These are phyloP conservation scores for Mionectes macconnelli DNA, from an alignment of 2,113 vertebrate species.

Conservation along the genomic window DNA sequence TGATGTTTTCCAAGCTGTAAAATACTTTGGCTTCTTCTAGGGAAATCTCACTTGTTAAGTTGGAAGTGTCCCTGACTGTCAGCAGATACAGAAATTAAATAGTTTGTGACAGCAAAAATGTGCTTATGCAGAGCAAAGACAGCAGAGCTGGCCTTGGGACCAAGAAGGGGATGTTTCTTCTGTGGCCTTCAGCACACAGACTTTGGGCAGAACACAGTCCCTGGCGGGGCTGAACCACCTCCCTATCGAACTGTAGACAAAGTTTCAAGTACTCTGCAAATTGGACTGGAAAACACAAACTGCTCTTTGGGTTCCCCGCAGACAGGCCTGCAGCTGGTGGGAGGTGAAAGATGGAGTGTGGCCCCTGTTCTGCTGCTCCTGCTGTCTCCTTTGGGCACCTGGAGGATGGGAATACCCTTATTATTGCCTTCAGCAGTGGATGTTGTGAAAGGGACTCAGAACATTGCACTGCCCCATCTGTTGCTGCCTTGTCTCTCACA, in stretches of 20 bases:
- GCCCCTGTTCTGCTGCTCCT: neutral
- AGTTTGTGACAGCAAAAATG: neutral
- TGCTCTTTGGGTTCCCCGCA: neutral
- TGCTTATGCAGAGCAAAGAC: neutral
- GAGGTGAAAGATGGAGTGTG: neutral
- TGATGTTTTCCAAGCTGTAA: neutral
- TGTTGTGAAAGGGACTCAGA: neutral
- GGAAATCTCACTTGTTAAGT: neutral
- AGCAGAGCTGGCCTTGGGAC: neutral
- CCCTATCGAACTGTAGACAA: neutral
- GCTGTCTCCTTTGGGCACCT: neutral
- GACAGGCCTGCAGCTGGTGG: fast-evolving
- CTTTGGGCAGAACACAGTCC: fast-evolving
- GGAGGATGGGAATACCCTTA: neutral
- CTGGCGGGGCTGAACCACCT: neutral
- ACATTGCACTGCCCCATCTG: neutral
- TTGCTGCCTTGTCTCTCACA: neutral
- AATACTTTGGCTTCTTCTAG: neutral
- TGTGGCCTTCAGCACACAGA: neutral
- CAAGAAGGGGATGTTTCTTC: neutral
- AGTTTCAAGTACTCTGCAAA: neutral
- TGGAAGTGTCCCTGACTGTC: neutral
- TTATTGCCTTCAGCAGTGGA: neutral
- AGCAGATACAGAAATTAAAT: neutral
- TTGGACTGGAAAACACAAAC: neutral